These are phyloP conservation scores for Leucophenga maculata DNA, from an alignment of 2,888 invertebrate species.

Conservation along the genomic window DNA sequence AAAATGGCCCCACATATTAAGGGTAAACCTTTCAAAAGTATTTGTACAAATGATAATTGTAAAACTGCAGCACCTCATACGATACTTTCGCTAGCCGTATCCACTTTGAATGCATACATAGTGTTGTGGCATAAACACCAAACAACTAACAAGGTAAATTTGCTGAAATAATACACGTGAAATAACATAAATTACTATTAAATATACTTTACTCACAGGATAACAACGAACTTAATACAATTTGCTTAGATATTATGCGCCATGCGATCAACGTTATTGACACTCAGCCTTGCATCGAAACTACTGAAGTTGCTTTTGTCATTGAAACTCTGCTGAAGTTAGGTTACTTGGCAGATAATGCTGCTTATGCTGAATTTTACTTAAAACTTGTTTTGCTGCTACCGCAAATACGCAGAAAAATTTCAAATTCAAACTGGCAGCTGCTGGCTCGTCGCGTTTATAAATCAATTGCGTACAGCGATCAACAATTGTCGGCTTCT, in stretches of 20 bases:
- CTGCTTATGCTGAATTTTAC: slow-evolving; percentile 45
- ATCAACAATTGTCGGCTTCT: slow-evolving; percentile 42
- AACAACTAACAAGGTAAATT: slow-evolving; percentile 28
- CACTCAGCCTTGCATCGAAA: slow-evolving; percentile 56
- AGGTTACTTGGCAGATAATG: slow-evolving; percentile 34
- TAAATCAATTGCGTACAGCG: slow-evolving; percentile 44
- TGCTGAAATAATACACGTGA: slow-evolving; percentile 35
- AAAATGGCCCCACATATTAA: slow-evolving; percentile 49
- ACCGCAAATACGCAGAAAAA: slow-evolving; percentile 47
- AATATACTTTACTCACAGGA: slow-evolving; percentile 13
- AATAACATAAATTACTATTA: not conserved
- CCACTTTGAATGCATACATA: slow-evolving; percentile 36
- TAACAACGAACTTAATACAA: slow-evolving; percentile 34
- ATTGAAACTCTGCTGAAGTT: slow-evolving; percentile 38
- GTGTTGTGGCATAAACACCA: slow-evolving; percentile 35
- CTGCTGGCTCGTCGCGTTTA: slow-evolving; percentile 54
- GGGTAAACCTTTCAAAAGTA: slow-evolving; percentile 46
- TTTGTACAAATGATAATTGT: slow-evolving; percentile 51
- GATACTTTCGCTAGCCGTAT: slow-evolving; percentile 52
- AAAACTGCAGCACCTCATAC: slow-evolving; percentile 61
- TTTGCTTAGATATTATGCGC: slow-evolving; percentile 43
- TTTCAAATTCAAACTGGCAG: slow-evolving; percentile 43
- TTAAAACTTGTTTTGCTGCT: slow-evolving; percentile 47
- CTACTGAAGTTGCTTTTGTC: slow-evolving; percentile 35
- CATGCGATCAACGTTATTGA: slow-evolving; percentile 55